A percentile compares a stretch with the other conserved stretches of the same genome.
These are phyloP conservation scores for Trichogramma evanescens DNA, from an alignment of 2,888 invertebrate species.

Conservation along the genomic window DNA sequence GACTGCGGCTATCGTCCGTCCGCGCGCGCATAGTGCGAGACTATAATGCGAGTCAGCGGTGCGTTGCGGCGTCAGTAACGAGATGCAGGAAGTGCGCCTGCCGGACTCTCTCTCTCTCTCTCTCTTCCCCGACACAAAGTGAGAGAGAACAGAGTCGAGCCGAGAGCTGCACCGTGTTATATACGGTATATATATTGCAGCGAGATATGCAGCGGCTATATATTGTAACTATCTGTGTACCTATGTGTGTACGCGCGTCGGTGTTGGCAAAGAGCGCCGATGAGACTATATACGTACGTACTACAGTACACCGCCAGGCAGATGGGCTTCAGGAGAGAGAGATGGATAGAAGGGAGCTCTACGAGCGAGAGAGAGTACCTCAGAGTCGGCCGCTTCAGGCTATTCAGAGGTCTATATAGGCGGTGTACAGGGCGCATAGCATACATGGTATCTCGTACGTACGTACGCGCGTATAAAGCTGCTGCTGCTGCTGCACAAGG, in stretches of 20 bases:
- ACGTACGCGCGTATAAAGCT: too few species aligned
- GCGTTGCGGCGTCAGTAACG: slow-evolving; percentile 43
- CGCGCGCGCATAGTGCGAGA: slow-evolving; percentile 25
- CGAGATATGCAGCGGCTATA: too few species aligned
- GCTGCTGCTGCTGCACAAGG: background rate
- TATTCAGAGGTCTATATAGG: slow-evolving; percentile 3
- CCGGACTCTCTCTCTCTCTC: slow-evolving; percentile 13
- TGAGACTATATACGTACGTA: too few species aligned
- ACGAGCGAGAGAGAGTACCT: slow-evolving; percentile 19
- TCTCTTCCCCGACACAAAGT: slow-evolving; percentile 8
- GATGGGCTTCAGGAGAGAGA: slow-evolving; percentile 6
- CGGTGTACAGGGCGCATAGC: too few species aligned
- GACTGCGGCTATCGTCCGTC: slow-evolving; percentile 10
- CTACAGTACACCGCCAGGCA: too few species aligned
- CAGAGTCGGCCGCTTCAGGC: slow-evolving; percentile 35
- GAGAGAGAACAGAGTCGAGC: slow-evolving; percentile 15
- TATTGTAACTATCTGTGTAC: too few species aligned
- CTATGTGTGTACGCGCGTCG: too few species aligned
- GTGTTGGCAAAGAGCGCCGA: too few species aligned
- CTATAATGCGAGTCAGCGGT: slow-evolving; percentile 42
- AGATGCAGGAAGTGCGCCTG: slow-evolving; percentile 44
- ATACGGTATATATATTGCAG: too few species aligned
- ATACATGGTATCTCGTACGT: too few species aligned
- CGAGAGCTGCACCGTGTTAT: too few species aligned
- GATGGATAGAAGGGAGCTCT: slow-evolving; percentile 8